Evolutionary conservation across 2,797 vertebrate genomes (phyloP).

Genomic region (Bovichtus variegatus): DNA sequence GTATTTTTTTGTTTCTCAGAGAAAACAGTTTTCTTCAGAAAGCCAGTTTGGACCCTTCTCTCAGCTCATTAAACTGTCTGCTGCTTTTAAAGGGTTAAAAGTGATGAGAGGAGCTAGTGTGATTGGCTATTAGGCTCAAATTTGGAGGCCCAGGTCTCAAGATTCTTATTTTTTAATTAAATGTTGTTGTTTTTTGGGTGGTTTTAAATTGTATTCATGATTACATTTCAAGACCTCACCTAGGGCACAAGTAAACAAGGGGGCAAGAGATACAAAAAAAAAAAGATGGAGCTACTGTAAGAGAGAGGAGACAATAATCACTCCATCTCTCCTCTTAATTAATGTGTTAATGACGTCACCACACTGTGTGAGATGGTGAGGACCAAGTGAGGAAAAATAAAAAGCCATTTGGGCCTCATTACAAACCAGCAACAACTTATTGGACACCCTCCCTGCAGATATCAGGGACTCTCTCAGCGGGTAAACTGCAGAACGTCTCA

Average conservation of each 20-base stretch:
- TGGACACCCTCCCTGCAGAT: constrained; percentile 11
- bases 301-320: neutral
- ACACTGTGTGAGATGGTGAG: constrained; percentile 1
- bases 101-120: neutral
- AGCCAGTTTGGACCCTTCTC: too few relatives aligned
- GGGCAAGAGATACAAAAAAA: neutral
- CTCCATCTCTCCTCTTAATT: neutral
- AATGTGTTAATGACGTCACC: constrained; percentile 3
- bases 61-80: neutral
- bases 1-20: neutral
- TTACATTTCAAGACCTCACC: neutral
- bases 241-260: neutral
- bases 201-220: neutral
- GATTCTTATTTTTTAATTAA: neutral
- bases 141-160: neutral
- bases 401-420: constrained; percentile 38
- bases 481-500: constrained; percentile 11
- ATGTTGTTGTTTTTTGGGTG: neutral
- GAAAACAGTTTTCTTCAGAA: neutral
- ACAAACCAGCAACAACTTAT: neutral
- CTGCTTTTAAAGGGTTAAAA: neutral
- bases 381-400: constrained; percentile 27
- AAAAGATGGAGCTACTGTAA: neutral
- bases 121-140: neutral
- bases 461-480: neutral